Percentiles rank a stretch among this genome's conserved stretches.
Conservation (phyloP, 2,888 invertebrate genomes). For the Sylvicola fuscatus region DNA sequence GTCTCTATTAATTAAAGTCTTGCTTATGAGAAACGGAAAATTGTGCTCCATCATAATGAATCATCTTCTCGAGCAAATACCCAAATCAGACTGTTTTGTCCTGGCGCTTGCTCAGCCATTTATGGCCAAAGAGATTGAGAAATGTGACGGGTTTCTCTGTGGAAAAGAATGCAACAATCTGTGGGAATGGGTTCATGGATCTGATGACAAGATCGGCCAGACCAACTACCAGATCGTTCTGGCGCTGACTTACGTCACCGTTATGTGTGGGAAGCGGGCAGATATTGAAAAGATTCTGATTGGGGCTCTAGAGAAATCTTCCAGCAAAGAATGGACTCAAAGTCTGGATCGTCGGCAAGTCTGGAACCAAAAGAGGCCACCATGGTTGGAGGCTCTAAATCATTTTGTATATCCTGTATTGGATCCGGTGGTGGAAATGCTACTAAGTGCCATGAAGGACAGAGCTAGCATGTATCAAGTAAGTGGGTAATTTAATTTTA, state of each 20-base stretch:
- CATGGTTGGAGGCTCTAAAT: conserved; percentile 55
- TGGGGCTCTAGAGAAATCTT: conserved; percentile 35
- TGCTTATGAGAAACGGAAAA: conserved; percentile 49
- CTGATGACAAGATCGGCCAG: conserved; percentile 14
- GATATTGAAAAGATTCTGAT: conserved; percentile 43
- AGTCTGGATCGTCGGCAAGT: conserved; percentile 59
- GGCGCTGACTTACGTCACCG: conserved; percentile 39
- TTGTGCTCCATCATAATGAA: conserved; percentile 36
- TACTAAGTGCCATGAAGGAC: conserved; percentile 47
- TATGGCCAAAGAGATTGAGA: conserved; percentile 21
- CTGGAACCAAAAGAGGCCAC: conserved; percentile 60
- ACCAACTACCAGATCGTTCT: conserved; percentile 37
- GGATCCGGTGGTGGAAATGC: conserved; percentile 40
- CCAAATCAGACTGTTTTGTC: conserved; percentile 22
- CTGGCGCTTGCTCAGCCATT: conserved; percentile 24
- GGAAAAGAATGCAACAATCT: conserved; percentile 36
- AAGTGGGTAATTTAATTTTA: not conserved
- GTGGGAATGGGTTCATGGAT: conserved; percentile 10
- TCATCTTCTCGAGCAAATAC: conserved; percentile 29
- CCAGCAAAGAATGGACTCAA: conserved; percentile 39
- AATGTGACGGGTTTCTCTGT: conserved; percentile 51
- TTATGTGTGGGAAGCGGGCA: conserved; percentile 37
- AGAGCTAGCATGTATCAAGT: conserved; percentile 64
- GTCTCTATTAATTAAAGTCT: conserved; percentile 49
- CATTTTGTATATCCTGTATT: conserved; percentile 40